Base-by-base conservation (phyloP, 2,888 invertebrate genomes). In the Coelinius sp. region DNA sequence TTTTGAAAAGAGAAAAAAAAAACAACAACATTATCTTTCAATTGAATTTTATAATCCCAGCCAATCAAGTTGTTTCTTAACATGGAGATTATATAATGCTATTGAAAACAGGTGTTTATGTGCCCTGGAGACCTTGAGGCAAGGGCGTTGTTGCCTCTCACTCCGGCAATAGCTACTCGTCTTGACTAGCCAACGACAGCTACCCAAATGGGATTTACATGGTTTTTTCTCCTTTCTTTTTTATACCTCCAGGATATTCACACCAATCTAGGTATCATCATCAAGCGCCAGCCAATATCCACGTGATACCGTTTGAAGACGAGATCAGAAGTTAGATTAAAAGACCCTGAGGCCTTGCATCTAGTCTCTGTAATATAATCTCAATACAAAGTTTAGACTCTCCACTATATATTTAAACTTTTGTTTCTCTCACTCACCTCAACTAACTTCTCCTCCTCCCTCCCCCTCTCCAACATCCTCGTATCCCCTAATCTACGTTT, bases 341-440 rank as follows among this genome's bases (percentile, higher is more conserved):
- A 56, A 56, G 27, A 20, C 31, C 59, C 20, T 20, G 25, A 17
- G 59, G 17, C 27, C n/a, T n/a, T n/a, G n/a, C 31, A n/a, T 7
- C 25, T 8, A 24, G 22, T n/a, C 14, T 12, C 56, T 14, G 7
- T n/a, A 17, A 17, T 4, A 25, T 53, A 12, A 10, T 56, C 31
- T 56, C 31, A 17, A 27, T 56, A 27, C 25, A 56, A 59, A 59
- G 7, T 31, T 25, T 59, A 17, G 17, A 3, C 35, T 59, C 35
- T 59, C 8, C 31, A 59, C 31, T 59, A 31, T 59, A 31, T 59
- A 59, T 59, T 49, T 25, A 44, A 65, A 65, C 20, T 65, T 49
- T 65, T 65, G 25, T 25, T 65, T 49, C 44, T 44, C 41, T 64
- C 35, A 3, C 38, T 41, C n/a, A 38, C 17, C 38, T 41, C 20